Conservation (phyloP, 2,797 vertebrate genomes). For the Decapterus maruadsi region DNA sequence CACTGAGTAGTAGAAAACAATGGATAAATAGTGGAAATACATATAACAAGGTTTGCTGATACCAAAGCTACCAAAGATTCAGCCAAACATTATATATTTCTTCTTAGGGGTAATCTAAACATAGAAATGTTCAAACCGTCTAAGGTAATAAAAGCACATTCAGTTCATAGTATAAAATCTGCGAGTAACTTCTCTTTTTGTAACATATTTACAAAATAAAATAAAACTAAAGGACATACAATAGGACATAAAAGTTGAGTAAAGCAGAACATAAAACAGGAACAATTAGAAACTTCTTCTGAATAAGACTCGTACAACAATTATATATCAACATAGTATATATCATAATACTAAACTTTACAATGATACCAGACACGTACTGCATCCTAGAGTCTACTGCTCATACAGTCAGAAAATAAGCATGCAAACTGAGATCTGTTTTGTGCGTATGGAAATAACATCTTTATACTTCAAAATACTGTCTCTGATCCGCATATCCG, state of each 20-base stretch:
- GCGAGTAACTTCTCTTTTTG: conserved; percentile 83
- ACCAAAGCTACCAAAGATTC: conserved; percentile 83
- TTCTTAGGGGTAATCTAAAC: conserved; percentile 74
- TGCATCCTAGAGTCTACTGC: conserved; percentile 78
- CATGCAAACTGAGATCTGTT: conserved; percentile 82
- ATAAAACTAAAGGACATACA: conserved; percentile 51
- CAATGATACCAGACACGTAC: conserved; percentile 78
- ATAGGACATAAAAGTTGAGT: conserved; percentile 68
- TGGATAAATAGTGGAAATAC: conserved; percentile 75
- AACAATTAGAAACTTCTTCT: conserved; percentile 54
- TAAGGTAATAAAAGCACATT: conserved; percentile 89
- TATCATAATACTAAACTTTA: conserved; percentile 80
- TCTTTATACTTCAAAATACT: conserved; percentile 60
- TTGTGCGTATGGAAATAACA: conserved; percentile 79
- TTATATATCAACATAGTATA: conserved; percentile 83
- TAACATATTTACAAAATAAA: conserved; percentile 84
- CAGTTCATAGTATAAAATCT: conserved; percentile 90
- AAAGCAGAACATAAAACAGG: conserved; percentile 65
- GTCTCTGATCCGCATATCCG: conserved; percentile 45
- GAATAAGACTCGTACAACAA: conserved; percentile 70
- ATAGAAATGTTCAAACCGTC: conserved; percentile 79
- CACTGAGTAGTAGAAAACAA: conserved; percentile 77
- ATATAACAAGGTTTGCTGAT: conserved; percentile 79
- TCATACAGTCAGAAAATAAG: conserved; percentile 77
- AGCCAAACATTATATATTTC: conserved; percentile 67